These are phyloP conservation scores for Elephantulus edwardii DNA, from an alignment of 2,113 vertebrate species.

Conservation along the genomic window DNA sequence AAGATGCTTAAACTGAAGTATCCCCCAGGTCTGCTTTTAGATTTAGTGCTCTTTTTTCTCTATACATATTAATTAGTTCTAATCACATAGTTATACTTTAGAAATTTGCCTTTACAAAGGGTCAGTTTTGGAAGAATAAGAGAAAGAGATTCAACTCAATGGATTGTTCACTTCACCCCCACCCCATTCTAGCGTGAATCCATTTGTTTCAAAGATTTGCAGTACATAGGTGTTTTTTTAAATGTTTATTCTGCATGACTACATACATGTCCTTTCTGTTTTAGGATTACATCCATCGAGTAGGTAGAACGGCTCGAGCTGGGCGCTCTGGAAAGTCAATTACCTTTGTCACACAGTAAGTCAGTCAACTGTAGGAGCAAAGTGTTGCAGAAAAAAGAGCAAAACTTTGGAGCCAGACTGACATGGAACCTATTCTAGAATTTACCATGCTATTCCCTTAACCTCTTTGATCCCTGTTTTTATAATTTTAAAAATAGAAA, in stretches of 20 bases:
- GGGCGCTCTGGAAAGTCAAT: constrained; percentile 97
- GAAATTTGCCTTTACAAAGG: neutral
- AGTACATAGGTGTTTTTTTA: neutral
- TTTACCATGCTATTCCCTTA: neutral
- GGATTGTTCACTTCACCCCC: neutral
- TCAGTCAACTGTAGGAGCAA: constrained; percentile 6
- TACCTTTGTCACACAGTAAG: constrained; percentile 98
- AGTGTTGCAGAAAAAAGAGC: neutral
- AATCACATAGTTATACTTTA: neutral
- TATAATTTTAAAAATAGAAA: neutral
- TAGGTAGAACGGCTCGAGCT: constrained; percentile 96
- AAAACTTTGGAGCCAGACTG: neutral
- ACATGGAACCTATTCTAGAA: neutral
- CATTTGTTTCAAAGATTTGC: neutral
- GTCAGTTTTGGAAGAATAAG: neutral
- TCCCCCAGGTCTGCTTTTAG: neutral
- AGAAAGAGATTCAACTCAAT: neutral
- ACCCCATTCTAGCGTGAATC: neutral
- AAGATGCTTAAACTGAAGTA: neutral
- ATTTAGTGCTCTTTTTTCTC: neutral
- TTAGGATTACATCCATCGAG: constrained; percentile 98
- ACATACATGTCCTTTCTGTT: constrained; percentile 49
- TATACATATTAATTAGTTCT: neutral
- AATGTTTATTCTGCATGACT: neutral
- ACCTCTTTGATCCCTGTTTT: neutral